Evolutionary conservation across 2,888 invertebrate species (phyloP).

Genomic region (Teleiodes luculella): DNA sequence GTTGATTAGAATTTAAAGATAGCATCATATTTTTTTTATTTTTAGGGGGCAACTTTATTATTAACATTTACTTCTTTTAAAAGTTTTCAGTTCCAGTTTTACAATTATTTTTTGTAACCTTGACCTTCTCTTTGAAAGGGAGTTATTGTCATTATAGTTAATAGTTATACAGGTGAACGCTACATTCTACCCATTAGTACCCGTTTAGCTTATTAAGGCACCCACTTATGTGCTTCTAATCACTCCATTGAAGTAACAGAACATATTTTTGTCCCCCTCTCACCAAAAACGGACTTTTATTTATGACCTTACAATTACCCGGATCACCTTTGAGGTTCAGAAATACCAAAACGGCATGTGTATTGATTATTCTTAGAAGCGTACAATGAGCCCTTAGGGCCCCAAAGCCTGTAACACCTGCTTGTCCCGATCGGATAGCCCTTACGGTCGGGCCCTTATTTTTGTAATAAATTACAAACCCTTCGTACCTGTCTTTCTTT

Average conservation of each 20-base stretch:
- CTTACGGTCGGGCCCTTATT: conserved; percentile 33
- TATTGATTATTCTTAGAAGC: conserved; percentile 16
- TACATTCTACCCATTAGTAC: too few relatives aligned
- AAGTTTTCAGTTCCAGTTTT: too few relatives aligned
- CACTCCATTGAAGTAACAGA: too few relatives aligned
- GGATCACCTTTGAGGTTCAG: not conserved
- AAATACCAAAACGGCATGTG: conserved; percentile 12
- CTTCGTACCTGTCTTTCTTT: conserved; percentile 15
- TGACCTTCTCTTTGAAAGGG: too few relatives aligned
- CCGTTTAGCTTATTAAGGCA: too few relatives aligned
- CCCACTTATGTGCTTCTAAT: too few relatives aligned
- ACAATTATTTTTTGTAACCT: too few relatives aligned
- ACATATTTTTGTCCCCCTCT: not conserved
- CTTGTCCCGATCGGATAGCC: conserved; percentile 28
- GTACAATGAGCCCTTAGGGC: conserved; percentile 17
- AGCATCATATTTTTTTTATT: not conserved
- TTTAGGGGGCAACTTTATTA: not conserved
- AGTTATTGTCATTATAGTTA: too few relatives aligned
- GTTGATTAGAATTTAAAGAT: conserved; percentile 6
- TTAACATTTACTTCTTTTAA: too few relatives aligned
- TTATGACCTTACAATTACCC: not conserved
- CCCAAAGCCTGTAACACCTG: conserved; percentile 36
- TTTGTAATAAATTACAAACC: conserved; percentile 50
- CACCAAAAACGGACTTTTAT: not conserved
- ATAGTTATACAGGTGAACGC: too few relatives aligned